These are phyloP conservation scores for Hylaeus volcanicus DNA, from an alignment of 1,140 invertebrate species.

Conservation along the genomic window DNA sequence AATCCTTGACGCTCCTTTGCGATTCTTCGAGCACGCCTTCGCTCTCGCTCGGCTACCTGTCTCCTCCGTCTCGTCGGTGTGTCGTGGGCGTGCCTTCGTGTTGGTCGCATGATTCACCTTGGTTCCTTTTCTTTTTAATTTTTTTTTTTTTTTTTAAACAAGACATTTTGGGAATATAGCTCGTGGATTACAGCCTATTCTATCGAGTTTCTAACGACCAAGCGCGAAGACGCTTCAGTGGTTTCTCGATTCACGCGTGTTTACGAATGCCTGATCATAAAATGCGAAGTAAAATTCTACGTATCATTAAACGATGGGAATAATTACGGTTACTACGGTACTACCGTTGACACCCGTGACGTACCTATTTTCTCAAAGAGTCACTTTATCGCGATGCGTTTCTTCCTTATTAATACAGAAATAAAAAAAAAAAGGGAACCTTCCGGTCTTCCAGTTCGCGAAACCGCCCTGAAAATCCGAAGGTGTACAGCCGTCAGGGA, in stretches of 20 bases:
- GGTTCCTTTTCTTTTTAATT: background rate
- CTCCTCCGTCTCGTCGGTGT: constrained; percentile 14
- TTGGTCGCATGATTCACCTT: constrained; percentile 9
- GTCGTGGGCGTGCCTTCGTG: constrained; percentile 27
- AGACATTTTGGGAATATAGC: background rate
- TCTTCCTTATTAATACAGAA: too few relatives aligned
- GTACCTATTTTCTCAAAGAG: too few relatives aligned
- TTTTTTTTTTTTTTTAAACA: background rate
- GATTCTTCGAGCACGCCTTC: constrained; percentile 36
- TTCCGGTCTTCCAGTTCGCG: background rate
- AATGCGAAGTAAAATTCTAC: too few relatives aligned
- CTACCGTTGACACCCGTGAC: too few relatives aligned
- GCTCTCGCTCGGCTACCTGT: background rate
- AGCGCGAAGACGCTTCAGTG: too few relatives aligned
- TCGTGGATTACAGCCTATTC: background rate
- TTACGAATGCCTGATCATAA: too few relatives aligned
- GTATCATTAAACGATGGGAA: too few relatives aligned
- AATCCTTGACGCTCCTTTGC: constrained; percentile 58
- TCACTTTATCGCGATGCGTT: too few relatives aligned
- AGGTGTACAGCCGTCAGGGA: constrained; percentile 16
- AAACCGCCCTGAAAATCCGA: constrained; percentile 2
- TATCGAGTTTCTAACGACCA: background rate
- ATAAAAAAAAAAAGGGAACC: too few relatives aligned
- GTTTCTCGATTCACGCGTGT: too few relatives aligned
- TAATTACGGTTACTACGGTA: too few relatives aligned